These are phyloP conservation scores for Agrotis clavis DNA, from an alignment of 2,888 invertebrate species.

Conservation along the genomic window DNA sequence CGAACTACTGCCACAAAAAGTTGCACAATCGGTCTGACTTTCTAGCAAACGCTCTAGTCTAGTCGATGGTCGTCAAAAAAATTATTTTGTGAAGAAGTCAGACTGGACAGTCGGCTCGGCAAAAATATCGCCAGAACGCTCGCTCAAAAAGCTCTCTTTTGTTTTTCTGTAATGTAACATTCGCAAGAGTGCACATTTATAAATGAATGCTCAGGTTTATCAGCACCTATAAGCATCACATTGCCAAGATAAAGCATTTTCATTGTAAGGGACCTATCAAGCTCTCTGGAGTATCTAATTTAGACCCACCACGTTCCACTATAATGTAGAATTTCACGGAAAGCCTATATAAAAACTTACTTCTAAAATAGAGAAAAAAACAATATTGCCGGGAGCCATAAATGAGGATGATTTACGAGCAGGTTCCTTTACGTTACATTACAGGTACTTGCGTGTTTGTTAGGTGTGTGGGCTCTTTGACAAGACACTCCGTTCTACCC, in stretches of 20 bases:
- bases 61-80: too few species aligned
- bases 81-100: too few species aligned
- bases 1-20: too few species aligned
- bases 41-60: too few species aligned
- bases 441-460: conserved; percentile 20
- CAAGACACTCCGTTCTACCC: conserved; percentile 23
- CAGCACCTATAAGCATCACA: too few species aligned
- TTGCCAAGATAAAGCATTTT: neutral
- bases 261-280: neutral
- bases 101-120: too few species aligned
- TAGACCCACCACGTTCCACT: neutral
- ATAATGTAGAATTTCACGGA: neutral
- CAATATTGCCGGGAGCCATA: conserved; percentile 24
- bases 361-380: conserved; percentile 25
- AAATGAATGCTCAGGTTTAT: too few species aligned
- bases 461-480: conserved; percentile 1
- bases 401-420: conserved; percentile 43
- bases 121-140: too few species aligned
- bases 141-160: too few species aligned
- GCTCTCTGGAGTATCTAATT: neutral
- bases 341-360: neutral
- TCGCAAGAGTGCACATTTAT: too few species aligned
- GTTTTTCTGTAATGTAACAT: too few species aligned
- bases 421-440: conserved; percentile 26
- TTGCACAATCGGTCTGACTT: too few species aligned